Conservation (phyloP, 2,113 vertebrate species). For the Syngnathus scovelli region DNA sequence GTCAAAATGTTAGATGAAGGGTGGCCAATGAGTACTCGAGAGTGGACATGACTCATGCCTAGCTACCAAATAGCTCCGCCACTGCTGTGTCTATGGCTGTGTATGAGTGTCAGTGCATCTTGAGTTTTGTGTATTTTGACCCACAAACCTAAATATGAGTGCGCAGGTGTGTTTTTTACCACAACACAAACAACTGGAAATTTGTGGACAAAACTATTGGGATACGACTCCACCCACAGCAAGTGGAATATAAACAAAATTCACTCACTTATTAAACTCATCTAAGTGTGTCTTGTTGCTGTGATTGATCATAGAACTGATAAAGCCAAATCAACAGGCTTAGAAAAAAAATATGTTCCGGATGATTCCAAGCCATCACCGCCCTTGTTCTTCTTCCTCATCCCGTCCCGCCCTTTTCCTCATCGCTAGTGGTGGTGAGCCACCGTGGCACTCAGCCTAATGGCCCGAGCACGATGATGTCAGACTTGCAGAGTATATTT, state of each 20-base stretch:
- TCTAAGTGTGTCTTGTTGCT: background rate
- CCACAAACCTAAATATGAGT: background rate
- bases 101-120: too few relatives aligned
- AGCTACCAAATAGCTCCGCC: too few relatives aligned
- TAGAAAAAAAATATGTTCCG: constrained; percentile 11
- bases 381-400: background rate
- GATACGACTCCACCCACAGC: background rate
- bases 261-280: background rate
- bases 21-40: too few relatives aligned
- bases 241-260: background rate
- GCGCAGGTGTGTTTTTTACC: background rate
- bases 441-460: constrained; percentile 66
- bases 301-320: background rate
- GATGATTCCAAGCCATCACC: constrained; percentile 23
- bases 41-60: too few relatives aligned
- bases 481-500: constrained; percentile 66
- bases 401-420: background rate
- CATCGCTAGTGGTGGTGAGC: constrained; percentile 28
- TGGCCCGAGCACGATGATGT: constrained; percentile 61
- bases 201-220: background rate
- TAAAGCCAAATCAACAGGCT: constrained; percentile 51
- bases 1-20: too few relatives aligned
- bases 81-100: too few relatives aligned
- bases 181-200: background rate
- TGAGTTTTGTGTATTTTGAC: background rate